A percentile compares a stretch with the other conserved stretches of the same genome.
phyloP scores from a whole-genome alignment of 2,888 invertebrate genomes.

The Liopterus haemorrhoidalis region DNA sequence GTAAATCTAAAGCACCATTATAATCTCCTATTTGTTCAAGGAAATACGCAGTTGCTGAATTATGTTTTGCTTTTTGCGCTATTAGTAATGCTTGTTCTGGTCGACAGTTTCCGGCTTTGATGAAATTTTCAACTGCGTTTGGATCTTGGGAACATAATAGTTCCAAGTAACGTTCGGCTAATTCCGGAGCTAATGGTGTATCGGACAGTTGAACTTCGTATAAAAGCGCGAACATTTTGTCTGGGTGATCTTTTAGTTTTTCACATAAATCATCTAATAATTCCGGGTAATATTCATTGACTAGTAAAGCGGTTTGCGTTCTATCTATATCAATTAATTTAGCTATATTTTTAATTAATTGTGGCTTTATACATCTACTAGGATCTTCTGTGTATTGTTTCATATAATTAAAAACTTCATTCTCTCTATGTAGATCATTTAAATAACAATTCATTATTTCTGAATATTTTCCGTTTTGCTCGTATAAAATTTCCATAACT shows the following conservation, averaged over 20 bases:
- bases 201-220: slow-evolving; percentile 47
- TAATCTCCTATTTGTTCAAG: slow-evolving; percentile 71
- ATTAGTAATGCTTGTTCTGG: slow-evolving; percentile 60
- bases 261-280: slow-evolving; percentile 45
- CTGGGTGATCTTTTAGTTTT: slow-evolving; percentile 44
- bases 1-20: slow-evolving; percentile 61
- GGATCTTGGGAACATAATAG: slow-evolving; percentile 57
- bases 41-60: slow-evolving; percentile 64
- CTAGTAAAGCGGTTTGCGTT: slow-evolving; percentile 56
- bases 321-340: slow-evolving; percentile 56
- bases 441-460: slow-evolving; percentile 64
- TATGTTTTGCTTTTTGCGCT: slow-evolving; percentile 55
- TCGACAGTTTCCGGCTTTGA: slow-evolving; percentile 53
- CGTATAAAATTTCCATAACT: slow-evolving; percentile 65
- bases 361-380: slow-evolving; percentile 46
- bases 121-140: slow-evolving; percentile 48
- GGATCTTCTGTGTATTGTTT: slow-evolving; percentile 44
- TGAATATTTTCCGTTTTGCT: slow-evolving; percentile 55
- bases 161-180: slow-evolving; percentile 57
- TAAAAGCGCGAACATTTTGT: slow-evolving; percentile 53
- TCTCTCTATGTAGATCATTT: slow-evolving; percentile 55
- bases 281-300: slow-evolving; percentile 53
- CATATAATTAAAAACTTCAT: slow-evolving; percentile 57
- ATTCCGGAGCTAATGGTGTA: slow-evolving; percentile 42
- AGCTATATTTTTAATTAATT: slow-evolving; percentile 47